Conservation (phyloP, 2,113 vertebrate genomes). For the Crotalus horridus region DNA sequence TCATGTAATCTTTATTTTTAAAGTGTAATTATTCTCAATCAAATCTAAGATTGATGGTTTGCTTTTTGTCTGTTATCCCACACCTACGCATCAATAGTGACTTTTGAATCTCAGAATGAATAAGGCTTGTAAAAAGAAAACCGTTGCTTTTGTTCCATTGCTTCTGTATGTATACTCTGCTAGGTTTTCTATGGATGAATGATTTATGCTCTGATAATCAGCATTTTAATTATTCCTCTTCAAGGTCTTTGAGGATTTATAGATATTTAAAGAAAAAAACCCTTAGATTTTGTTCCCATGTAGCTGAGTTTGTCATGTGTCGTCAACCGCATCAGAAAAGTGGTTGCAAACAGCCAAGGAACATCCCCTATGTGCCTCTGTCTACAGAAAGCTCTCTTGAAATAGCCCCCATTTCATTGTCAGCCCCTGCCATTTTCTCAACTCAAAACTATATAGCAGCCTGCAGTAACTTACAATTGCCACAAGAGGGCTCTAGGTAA, state of each 20-base stretch:
- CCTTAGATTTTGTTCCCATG: conserved; percentile 83
- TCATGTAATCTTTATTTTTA: background rate
- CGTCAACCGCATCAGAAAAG: conserved; percentile 99
- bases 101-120: background rate
- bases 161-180: conserved; percentile 12
- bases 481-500: conserved; percentile 57
- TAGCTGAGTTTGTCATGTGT: conserved; percentile 96
- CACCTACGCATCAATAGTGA: background rate
- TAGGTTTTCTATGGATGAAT: conserved; percentile 15
- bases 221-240: background rate
- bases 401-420: background rate
- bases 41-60: background rate
- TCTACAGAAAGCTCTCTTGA: conserved; percentile 82
- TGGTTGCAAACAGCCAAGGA: conserved; percentile 96
- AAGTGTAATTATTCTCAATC: background rate
- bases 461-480: conserved; percentile 41
- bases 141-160: background rate
- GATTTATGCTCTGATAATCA: background rate
- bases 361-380: conserved; percentile 77
- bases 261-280: conserved; percentile 37
- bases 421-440: background rate
- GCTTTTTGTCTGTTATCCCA: background rate
- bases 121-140: background rate
- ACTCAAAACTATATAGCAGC: conserved; percentile 23
- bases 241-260: conserved; percentile 72